Evolutionary conservation across 2,113 vertebrate species (phyloP), one percentile per base, ranked within the genome.

Genomic region (Antennarius striatus): DNA sequence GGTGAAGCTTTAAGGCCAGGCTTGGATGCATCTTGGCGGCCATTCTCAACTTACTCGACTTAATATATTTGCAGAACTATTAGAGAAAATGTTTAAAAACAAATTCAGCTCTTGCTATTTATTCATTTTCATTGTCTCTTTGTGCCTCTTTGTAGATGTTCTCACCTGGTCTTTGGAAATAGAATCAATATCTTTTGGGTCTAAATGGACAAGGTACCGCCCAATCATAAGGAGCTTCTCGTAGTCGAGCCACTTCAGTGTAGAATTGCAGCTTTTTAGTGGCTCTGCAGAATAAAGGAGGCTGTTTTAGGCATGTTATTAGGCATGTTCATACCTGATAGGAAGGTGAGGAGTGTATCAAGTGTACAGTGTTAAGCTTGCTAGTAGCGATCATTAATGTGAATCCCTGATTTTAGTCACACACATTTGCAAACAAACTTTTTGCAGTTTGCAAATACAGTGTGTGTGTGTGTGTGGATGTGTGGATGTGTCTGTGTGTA

Each of bases 1-100:
- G 8, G 3, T 84, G 60, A 14, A 88, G 63, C 59, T 10, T 80
- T 16, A 13, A 73, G 45, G 49, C 64, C 62, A 84, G 58, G 11
- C 59, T 73, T 16, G 83, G 77, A 0, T 63, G 68, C 52, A 90
- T 75, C 1, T 3, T 45, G 1, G 30, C 30, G 28, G 4, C 14
- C 1, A 4, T 11, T 0, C 1, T 62, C 6, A 84, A 82, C n/a
- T 47, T 0, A 1, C 4, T 1, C 0, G 75, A 80, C 15, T 3
- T 5, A 68, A 80, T 87, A 14, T 66, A 83, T 1, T 39, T 22
- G 68, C 90, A 91, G 11, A 91, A 28, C 91, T 93, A 48, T 13
- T 67, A 58, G 40, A 71, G 6, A 68, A 46, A 12, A 32, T n/a
- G 52, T 60, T 17, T 17, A 54, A 30, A 47, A 32, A 32, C 59